A percentile compares a stretch with the other conserved stretches of the same genome.
These are phyloP conservation scores for Amphimallon solstitiale DNA, from an alignment of 2,888 invertebrate genomes.

Conservation along the genomic window DNA sequence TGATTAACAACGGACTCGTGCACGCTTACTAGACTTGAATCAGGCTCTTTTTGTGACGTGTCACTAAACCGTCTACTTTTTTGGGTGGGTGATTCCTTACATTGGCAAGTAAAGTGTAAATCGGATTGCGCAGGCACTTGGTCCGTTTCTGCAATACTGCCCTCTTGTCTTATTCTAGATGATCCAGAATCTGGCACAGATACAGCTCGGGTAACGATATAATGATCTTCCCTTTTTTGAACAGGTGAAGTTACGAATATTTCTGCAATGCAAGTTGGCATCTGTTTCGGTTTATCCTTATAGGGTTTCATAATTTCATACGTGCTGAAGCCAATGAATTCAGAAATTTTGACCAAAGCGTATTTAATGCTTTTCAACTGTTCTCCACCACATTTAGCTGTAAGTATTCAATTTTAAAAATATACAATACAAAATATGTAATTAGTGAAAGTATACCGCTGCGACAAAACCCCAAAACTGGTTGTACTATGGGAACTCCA, in stretches of 20 bases:
- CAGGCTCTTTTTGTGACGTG: no score
- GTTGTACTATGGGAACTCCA: slow-evolving; percentile 10
- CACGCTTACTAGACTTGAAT: no score
- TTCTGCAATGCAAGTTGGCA: slow-evolving; percentile 30
- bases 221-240: not conserved
- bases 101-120: no score
- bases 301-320: slow-evolving; percentile 34
- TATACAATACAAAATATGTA: not conserved
- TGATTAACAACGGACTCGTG: no score
- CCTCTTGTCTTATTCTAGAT: no score
- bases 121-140: no score
- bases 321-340: slow-evolving; percentile 18
- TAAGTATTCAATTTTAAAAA: not conserved
- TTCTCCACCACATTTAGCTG: slow-evolving; percentile 15
- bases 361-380: slow-evolving; percentile 16
- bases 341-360: slow-evolving; percentile 28
- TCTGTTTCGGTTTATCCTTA: slow-evolving; percentile 14
- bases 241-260: slow-evolving; percentile 18
- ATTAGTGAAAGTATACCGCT: not conserved
- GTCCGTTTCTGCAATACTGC: no score
- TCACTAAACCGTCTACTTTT: no score
- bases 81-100: no score
- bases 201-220: not conserved
- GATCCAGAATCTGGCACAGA: not conserved
- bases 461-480: slow-evolving; percentile 7